phyloP scores from a whole-genome alignment of 1,140 invertebrate species.

The Daktulosphaira vitifoliae region DNA sequence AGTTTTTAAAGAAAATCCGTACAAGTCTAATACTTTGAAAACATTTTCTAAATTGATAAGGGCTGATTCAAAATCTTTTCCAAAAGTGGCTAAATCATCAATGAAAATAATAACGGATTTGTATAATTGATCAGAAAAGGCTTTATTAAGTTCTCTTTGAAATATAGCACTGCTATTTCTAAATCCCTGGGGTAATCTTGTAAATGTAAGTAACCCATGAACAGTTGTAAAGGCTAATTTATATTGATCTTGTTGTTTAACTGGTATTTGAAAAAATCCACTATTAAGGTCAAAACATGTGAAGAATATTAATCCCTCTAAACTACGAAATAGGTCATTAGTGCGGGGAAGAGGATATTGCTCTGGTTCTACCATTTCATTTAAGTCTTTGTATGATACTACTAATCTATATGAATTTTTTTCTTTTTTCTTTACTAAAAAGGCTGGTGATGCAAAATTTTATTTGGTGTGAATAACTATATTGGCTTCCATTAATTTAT shows the following conservation, averaged over 20 bases:
- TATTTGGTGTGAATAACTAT: neutral
- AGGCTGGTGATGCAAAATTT: neutral
- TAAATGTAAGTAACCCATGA: neutral
- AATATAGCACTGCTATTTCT: constrained; percentile 2
- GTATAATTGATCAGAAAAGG: neutral
- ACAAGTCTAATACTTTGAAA: neutral
- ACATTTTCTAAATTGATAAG: neutral
- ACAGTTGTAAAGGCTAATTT: constrained; percentile 1
- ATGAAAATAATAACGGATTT: constrained; percentile 8
- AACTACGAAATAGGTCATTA: constrained; percentile 43
- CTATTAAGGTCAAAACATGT: constrained; percentile 46
- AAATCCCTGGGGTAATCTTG: neutral
- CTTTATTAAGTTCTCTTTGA: constrained; percentile 1
- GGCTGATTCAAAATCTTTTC: neutral
- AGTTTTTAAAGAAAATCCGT: constrained; percentile 3
- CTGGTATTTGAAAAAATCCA: constrained; percentile 47
- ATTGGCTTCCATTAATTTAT: neutral
- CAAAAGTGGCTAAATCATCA: neutral
- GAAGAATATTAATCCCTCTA: constrained; percentile 43
- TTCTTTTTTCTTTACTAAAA: constrained; percentile 17
- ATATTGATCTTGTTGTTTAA: constrained; percentile 40
- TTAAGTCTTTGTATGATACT: constrained; percentile 39
- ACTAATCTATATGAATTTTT: constrained; percentile 37
- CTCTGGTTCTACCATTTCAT: constrained; percentile 40
- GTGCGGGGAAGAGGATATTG: constrained; percentile 46